These are phyloP conservation scores for Callaeas wilsoni DNA, from an alignment of 2,113 vertebrate species.

Conservation along the genomic window DNA sequence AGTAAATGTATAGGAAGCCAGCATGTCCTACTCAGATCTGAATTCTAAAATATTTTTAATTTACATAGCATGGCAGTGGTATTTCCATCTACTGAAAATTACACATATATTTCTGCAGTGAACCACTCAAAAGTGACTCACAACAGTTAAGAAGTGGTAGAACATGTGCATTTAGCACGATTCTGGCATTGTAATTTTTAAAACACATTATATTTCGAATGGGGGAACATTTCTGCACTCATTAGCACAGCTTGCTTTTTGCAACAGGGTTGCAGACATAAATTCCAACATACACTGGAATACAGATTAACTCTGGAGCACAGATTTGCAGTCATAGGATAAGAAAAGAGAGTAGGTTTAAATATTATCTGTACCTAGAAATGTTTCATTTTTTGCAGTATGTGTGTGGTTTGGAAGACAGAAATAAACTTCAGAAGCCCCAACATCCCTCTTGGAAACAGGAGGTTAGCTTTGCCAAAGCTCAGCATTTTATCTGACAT, in stretches of 20 bases:
- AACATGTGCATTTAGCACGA: not conserved
- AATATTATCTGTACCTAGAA: not conserved
- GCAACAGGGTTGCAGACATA: not conserved
- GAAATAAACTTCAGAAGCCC: not conserved
- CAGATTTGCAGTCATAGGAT: not conserved
- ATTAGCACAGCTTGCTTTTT: not conserved
- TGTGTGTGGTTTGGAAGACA: not conserved
- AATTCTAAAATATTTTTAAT: not conserved
- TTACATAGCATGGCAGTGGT: not conserved
- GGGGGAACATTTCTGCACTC: not conserved
- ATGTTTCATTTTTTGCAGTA: not conserved
- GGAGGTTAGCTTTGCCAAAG: not conserved
- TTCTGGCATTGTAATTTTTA: not conserved
- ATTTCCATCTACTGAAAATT: conserved; percentile 13
- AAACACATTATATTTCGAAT: not conserved
- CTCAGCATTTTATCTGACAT: not conserved
- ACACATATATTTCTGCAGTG: not conserved
- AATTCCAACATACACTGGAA: not conserved
- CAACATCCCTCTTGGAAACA: not conserved
- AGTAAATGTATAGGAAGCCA: not conserved
- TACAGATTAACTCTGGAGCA: not conserved
- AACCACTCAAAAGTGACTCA: not conserved
- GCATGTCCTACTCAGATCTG: not conserved
- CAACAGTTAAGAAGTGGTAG: not conserved
- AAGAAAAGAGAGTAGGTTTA: not conserved